A percentile compares a stretch with the other conserved stretches of the same genome.
Conservation (phyloP, 53 echinoderm and acorn worm genomes). For the Patiria pectinifera region DNA sequence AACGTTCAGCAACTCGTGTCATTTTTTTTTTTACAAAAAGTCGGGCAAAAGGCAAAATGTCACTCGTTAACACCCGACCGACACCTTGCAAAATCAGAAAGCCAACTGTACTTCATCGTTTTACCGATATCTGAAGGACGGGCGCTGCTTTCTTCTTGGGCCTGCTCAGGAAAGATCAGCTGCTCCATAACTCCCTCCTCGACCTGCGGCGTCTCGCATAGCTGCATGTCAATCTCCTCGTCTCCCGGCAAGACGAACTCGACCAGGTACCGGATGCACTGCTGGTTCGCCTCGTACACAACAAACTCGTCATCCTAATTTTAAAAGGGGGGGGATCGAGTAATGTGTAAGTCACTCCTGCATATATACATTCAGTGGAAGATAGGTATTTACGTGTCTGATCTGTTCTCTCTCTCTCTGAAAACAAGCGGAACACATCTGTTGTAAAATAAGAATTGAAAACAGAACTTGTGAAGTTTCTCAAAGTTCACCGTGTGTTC, state of each 20-base stretch:
- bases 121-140: constrained; percentile 64
- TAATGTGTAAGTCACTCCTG: not conserved
- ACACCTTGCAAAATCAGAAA: no score
- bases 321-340: not conserved
- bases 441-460: no score
- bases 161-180: constrained; percentile 41
- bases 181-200: constrained; percentile 7
- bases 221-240: constrained; percentile 30
- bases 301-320: constrained; percentile 84
- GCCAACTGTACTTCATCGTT: no score
- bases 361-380: not conserved
- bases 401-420: no score
- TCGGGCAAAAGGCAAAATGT: no score
- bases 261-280: constrained; percentile 83
- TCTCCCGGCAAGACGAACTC: constrained; percentile 73
- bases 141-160: constrained; percentile 25
- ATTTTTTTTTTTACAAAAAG: no score
- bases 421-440: not conserved
- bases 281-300: constrained; percentile 81
- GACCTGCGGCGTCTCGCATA: constrained; percentile 38
- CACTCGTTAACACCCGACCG: no score
- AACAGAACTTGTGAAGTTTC: no score
- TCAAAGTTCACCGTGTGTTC: no score
- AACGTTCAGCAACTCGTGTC: no score
- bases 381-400: not conserved